A percentile compares a stretch with the other conserved stretches of the same genome.
These are phyloP conservation scores for Portunus trituberculatus DNA, from an alignment of 1,140 invertebrate genomes.

Conservation along the genomic window DNA sequence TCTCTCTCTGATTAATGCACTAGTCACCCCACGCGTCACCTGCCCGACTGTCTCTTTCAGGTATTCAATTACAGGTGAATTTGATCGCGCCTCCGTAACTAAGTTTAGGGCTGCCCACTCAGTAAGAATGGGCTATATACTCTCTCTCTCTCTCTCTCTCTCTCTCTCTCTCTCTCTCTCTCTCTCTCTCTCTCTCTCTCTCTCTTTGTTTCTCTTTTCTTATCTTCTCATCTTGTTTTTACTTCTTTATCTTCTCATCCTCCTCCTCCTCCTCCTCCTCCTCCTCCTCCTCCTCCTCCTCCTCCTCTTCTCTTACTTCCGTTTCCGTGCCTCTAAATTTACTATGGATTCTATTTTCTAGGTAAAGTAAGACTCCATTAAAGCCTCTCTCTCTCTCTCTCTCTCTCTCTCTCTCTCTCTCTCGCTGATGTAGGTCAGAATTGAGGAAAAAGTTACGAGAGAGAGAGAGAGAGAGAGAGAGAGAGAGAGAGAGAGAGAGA, in stretches of 20 bases:
- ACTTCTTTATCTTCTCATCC: background rate
- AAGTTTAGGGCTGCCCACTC: no score
- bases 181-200: constrained; percentile 22
- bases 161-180: background rate
- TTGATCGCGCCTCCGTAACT: no score
- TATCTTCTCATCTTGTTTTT: background rate
- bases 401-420: background rate
- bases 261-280: background rate
- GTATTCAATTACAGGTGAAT: no score
- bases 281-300: background rate
- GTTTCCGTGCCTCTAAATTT: background rate
- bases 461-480: no score
- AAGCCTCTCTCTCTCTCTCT: background rate
- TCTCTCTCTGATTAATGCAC: background rate
- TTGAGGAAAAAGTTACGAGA: no score
- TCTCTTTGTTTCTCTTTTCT: background rate
- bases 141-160: background rate
- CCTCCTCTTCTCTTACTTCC: background rate
- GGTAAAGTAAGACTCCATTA: background rate
- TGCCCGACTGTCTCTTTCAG: no score
- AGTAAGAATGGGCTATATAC: background rate
- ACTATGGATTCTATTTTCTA: background rate
- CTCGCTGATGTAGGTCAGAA: background rate
- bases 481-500: no score
- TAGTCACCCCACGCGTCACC: no score